phyloP scores from a whole-genome alignment of 2,113 vertebrate species.

The Piaya cayana region DNA sequence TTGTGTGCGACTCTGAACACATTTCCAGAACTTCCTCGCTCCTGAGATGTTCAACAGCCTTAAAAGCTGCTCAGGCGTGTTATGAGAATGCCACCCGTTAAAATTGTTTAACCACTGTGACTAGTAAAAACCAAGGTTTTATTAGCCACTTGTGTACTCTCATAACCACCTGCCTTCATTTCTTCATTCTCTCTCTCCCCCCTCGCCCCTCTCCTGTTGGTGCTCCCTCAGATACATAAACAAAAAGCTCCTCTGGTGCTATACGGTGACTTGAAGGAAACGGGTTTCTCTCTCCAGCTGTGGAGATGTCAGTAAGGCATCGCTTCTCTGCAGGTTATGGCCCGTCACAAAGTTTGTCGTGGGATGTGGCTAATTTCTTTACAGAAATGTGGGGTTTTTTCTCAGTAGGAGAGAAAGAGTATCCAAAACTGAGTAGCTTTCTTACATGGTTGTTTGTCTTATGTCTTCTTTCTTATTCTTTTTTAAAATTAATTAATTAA shows the following conservation, averaged over 20 bases:
- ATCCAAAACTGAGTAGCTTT: not conserved
- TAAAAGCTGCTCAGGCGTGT: conserved; percentile 16
- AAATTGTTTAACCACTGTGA: conserved; percentile 19
- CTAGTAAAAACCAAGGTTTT: conserved; percentile 29
- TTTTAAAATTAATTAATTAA: too few species aligned
- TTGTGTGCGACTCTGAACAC: not conserved
- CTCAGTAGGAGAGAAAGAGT: not conserved
- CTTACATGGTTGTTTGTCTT: not conserved
- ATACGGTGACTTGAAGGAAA: not conserved
- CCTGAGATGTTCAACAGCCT: not conserved
- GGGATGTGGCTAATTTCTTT: not conserved
- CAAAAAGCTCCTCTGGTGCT: not conserved
- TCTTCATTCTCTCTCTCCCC: not conserved
- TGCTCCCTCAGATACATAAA: fast-evolving
- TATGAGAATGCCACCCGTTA: not conserved
- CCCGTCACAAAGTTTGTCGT: not conserved
- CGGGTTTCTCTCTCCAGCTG: not conserved
- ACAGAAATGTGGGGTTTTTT: not conserved
- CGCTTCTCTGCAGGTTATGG: not conserved
- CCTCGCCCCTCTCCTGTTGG: not conserved
- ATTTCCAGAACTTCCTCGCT: not conserved
- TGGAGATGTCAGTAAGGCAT: not conserved
- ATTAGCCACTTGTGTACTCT: conserved; percentile 16
- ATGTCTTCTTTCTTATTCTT: not conserved
- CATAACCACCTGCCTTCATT: not conserved